A percentile compares a stretch with the other conserved stretches of the same genome.
Conservation (phyloP, 1,140 invertebrate species). For the Drosophila parvula region DNA sequence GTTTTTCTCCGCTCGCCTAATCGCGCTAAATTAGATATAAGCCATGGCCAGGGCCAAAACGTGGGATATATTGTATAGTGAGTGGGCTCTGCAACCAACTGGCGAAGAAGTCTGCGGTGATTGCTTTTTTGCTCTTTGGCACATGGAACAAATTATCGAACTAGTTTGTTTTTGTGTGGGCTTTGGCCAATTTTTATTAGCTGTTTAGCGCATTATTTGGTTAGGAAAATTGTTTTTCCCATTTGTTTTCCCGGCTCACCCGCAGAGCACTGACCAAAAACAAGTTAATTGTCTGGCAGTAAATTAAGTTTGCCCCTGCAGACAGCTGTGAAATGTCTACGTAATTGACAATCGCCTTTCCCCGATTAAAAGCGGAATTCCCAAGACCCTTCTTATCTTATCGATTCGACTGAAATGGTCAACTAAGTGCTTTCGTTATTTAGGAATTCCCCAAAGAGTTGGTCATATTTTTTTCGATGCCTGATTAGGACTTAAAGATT, state of each 20-base stretch:
- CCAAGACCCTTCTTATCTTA: slow-evolving; percentile 20
- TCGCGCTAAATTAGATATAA: slow-evolving; percentile 50
- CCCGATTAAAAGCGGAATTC: slow-evolving; percentile 33
- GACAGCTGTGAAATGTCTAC: slow-evolving; percentile 25
- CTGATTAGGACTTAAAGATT: not conserved
- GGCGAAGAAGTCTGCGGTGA: slow-evolving; percentile 30
- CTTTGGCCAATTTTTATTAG: slow-evolving; percentile 63
- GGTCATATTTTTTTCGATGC: slow-evolving; percentile 21
- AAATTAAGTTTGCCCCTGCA: slow-evolving; percentile 26
- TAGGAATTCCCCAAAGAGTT: slow-evolving; percentile 28
- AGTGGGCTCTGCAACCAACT: slow-evolving; percentile 17
- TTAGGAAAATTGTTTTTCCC: slow-evolving; percentile 54
- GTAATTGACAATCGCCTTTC: slow-evolving; percentile 28
- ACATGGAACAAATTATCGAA: slow-evolving; percentile 71
- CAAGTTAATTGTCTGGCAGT: slow-evolving; percentile 39
- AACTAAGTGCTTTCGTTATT: slow-evolving; percentile 15
- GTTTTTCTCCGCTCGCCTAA: slow-evolving; percentile 29
- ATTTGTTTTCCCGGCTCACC: slow-evolving; percentile 1
- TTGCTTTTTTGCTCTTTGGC: slow-evolving; percentile 43
- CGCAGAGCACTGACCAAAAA: slow-evolving; percentile 16
- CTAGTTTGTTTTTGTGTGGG: slow-evolving; percentile 63
- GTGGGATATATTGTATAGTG: slow-evolving; percentile 16
- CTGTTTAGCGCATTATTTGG: slow-evolving; percentile 67
- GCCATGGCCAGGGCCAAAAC: slow-evolving; percentile 21
- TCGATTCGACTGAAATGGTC: slow-evolving; percentile 17